These are phyloP conservation scores for Nothoprocta perdicaria DNA, from an alignment of 2,113 vertebrate genomes.

Conservation along the genomic window DNA sequence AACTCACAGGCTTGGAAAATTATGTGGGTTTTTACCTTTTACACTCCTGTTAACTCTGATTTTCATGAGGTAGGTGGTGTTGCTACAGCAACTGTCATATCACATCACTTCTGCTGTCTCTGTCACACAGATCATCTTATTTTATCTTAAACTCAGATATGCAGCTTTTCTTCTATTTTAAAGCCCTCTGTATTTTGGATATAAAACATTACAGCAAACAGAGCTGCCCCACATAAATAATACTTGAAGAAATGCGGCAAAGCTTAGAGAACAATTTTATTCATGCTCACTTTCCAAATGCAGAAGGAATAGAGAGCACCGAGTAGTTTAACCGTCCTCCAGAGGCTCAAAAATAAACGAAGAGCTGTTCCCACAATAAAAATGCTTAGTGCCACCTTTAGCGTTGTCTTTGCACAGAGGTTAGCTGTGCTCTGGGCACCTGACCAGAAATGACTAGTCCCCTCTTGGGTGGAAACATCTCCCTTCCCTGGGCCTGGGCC, in stretches of 20 bases:
- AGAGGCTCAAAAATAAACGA: not conserved
- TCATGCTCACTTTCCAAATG: not conserved
- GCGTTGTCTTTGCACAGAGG: not conserved
- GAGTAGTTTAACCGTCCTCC: not conserved
- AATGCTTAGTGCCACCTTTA: not conserved
- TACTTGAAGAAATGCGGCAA: not conserved
- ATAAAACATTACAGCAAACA: constrained; percentile 38
- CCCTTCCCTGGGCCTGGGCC: constrained; percentile 60
- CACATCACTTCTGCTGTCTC: constrained; percentile 75
- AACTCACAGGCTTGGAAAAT: constrained; percentile 57
- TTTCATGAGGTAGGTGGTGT: constrained; percentile 79
- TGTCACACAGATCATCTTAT: constrained; percentile 70
- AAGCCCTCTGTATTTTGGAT: constrained; percentile 26
- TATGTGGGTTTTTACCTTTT: constrained; percentile 66
- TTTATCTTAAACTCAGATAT: constrained; percentile 62
- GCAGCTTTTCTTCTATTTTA: constrained; percentile 45
- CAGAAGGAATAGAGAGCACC: constrained; percentile 11
- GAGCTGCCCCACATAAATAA: not conserved
- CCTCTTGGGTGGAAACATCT: not conserved
- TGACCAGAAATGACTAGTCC: constrained; percentile 22
- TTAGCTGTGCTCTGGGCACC: not conserved
- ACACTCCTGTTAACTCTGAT: constrained; percentile 72
- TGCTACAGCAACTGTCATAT: constrained; percentile 82
- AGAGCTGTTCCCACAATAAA: not conserved
- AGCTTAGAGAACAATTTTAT: not conserved